These are phyloP conservation scores for Tetrao urogallus DNA, from an alignment of 2,113 vertebrate species.

Conservation along the genomic window DNA sequence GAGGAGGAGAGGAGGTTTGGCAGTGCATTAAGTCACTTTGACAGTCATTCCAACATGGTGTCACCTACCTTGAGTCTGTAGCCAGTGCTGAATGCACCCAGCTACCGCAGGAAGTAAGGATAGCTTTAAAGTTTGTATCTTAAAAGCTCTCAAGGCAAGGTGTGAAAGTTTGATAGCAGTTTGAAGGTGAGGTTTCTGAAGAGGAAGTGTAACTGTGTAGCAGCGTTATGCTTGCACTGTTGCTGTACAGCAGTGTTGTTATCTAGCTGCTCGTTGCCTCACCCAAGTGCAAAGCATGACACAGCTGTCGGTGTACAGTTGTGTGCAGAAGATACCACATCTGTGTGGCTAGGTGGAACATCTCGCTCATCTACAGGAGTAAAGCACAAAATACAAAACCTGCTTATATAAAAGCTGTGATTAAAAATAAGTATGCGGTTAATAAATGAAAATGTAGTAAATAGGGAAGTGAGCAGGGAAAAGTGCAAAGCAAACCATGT, in stretches of 20 bases:
- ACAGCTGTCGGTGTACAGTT: not conserved
- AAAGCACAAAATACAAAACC: not conserved
- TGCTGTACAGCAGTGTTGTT: rapidly evolving
- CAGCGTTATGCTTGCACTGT: not conserved
- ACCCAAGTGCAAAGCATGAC: rapidly evolving
- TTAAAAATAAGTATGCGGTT: not conserved
- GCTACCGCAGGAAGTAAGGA: not conserved
- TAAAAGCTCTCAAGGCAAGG: not conserved
- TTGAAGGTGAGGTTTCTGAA: not conserved
- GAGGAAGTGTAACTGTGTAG: not conserved
- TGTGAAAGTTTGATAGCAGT: not conserved
- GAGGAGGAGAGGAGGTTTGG: not conserved
- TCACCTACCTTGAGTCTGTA: rapidly evolving
- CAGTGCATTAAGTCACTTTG: not conserved
- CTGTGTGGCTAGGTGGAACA: too few relatives aligned
- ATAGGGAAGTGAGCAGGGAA: not conserved
- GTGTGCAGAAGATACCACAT: not conserved
- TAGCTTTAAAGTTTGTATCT: not conserved
- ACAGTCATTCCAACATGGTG: not conserved
- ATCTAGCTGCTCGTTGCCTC: not conserved
- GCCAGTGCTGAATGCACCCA: not conserved
- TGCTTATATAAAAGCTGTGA: not conserved
- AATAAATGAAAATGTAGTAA: not conserved
- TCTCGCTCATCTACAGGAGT: not conserved
- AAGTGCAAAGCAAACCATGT: not conserved